A percentile compares a stretch with the other conserved stretches of the same genome.
phyloP scores from a whole-genome alignment of 2,888 invertebrate species.

The Polylopha cassiicola region DNA sequence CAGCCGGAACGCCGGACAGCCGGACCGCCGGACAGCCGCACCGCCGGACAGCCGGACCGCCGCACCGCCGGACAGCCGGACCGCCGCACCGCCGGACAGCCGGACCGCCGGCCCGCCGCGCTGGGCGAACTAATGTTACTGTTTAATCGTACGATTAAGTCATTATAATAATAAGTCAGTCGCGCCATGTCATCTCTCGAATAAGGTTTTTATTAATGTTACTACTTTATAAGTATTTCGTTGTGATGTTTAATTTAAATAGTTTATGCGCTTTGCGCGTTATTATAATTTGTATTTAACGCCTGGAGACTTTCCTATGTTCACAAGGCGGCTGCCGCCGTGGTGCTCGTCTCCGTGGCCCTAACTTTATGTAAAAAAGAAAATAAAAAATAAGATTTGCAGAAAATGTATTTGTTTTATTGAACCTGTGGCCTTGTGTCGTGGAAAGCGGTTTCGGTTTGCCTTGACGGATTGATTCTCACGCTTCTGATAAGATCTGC shows the following conservation, averaged over 20 bases:
- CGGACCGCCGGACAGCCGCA: conserved; percentile 13
- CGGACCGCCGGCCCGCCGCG: conserved; percentile 25
- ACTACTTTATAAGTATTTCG: conserved; percentile 29
- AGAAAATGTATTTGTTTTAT: conserved; percentile 44
- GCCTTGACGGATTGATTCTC: conserved; percentile 55
- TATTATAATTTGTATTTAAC: conserved; percentile 16
- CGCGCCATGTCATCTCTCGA: conserved; percentile 68
- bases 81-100: conserved; percentile 26
- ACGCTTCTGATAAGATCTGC: conserved; percentile 37
- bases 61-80: no score
- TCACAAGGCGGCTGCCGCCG: conserved; percentile 24
- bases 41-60: no score
- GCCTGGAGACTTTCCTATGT: conserved; percentile 4
- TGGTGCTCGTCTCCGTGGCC: conserved; percentile 21
- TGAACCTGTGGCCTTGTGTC: conserved; percentile 40
- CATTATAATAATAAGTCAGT: conserved; percentile 62
- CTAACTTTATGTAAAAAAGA: conserved; percentile 23
- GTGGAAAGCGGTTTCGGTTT: conserved; percentile 57
- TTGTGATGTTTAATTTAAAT: conserved; percentile 39
- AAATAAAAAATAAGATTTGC: conserved; percentile 51
- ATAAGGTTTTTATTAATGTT: conserved; percentile 44
- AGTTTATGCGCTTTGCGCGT: conserved; percentile 20
- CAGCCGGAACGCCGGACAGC: no score
- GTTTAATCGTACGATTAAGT: conserved; percentile 48
- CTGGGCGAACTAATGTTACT: conserved; percentile 42